Evolutionary conservation across 2,888 invertebrate genomes (phyloP), one percentile per base, ranked within the genome.

Genomic region (Andrena camellia): DNA sequence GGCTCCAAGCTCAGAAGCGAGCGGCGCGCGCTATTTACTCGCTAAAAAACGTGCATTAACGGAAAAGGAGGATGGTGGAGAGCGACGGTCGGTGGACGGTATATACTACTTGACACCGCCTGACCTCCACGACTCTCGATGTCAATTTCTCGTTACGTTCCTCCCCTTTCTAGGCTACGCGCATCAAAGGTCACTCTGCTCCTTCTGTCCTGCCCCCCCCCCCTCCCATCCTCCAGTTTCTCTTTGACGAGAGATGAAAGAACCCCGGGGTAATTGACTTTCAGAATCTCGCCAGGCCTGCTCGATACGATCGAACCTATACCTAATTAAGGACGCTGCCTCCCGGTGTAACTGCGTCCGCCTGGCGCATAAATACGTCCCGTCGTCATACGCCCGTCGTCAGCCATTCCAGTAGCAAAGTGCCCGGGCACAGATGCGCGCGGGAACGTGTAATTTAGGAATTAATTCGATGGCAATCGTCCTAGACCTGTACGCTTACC

Each of bases 31-130:
- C 42, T 48, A 67, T 66, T 42, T 29, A 8, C 29, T 33, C 59
- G 50, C 62, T 69, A 71, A 77, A 77, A 62, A 73, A 71, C 64
- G 63, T 50, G 57, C 63, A 78, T 78, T 73, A 73, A 78, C 57
- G 69, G 84, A 78, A 78, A 42, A 80, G 80, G 59, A 48, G 70
- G 57, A 72, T 66, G 31, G 66, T 50, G 64, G 62, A 84, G 81
- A 84, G 75, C 54, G 82, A 78, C 77, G 75, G 73, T 67, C 76
- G 75, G 74, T 42, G 94, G 94, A 95, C 95, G 94, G 95, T 42
- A 42, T 42, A 42, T 17, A 95, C 95, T 95, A 95, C 94, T 94
- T 92, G 92, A 94, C 57, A 57, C 86, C 85, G 89, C 83, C 89
- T 91, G 91, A 92, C 91, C 92, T 88, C 87, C 78, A 73, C 86